These are phyloP conservation scores for Globia sparganii DNA, from an alignment of 2,888 invertebrate species.

Conservation along the genomic window DNA sequence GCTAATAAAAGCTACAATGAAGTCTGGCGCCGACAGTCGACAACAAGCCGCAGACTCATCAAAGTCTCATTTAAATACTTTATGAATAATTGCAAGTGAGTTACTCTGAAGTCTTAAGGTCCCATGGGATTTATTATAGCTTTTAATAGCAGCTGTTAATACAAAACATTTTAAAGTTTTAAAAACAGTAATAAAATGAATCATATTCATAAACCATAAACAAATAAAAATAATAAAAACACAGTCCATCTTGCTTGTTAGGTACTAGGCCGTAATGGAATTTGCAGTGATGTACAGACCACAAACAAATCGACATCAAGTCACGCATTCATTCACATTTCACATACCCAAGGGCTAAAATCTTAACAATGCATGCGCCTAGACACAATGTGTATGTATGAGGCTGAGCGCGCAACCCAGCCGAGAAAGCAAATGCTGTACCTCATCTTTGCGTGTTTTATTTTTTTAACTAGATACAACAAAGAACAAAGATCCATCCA, in stretches of 20 bases:
- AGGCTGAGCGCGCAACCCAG: conserved; percentile 11
- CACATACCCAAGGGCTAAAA: conserved; percentile 51
- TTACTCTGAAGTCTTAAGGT: conserved; percentile 21
- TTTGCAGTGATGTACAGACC: conserved; percentile 55
- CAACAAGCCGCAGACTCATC: conserved; percentile 63
- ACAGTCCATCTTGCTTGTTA: conserved; percentile 1
- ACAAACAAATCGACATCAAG: conserved; percentile 64
- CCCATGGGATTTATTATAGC: conserved; percentile 17
- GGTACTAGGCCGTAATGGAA: conserved; percentile 52
- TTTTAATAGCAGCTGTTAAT: conserved; percentile 20
- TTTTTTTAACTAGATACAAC: conserved; percentile 24
- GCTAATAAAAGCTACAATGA: conserved; percentile 72
- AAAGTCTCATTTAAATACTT: conserved; percentile 66
- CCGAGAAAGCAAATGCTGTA: conserved; percentile 4
- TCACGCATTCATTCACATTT: conserved; percentile 63
- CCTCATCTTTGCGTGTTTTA: conserved; percentile 10
- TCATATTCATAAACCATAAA: not conserved
- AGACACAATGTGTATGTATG: conserved; percentile 20
- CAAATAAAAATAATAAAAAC: conserved; percentile 25
- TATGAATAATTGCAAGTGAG: conserved; percentile 45
- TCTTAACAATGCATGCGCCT: conserved; percentile 36
- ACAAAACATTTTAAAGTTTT: not conserved
- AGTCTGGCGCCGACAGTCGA: conserved; percentile 73
- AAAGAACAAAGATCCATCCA: conserved; percentile 45
- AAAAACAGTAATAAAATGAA: conserved; percentile 17